Percentiles rank a stretch among this genome's conserved stretches.
Evolutionary conservation across 2,113 vertebrate genomes (phyloP).

Genomic region (Mesoclemmys tuberculata): DNA sequence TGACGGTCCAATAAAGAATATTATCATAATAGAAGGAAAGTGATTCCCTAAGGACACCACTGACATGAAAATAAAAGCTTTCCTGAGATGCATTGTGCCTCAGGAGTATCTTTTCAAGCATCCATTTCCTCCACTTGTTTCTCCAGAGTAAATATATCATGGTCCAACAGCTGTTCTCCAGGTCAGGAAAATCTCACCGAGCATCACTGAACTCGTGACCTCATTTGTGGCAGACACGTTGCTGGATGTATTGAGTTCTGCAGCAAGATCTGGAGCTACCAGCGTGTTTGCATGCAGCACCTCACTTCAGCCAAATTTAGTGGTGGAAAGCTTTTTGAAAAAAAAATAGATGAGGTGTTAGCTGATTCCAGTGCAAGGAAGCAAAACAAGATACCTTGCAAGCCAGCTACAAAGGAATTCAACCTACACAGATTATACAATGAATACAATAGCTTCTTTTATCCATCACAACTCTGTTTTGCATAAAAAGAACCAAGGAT

Average conservation of each 20-base stretch:
- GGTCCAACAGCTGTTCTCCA: not conserved
- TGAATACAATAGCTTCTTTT: not conserved
- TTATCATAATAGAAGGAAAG: not conserved
- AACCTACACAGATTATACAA: not conserved
- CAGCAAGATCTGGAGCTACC: not conserved
- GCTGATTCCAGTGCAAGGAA: conserved; percentile 18
- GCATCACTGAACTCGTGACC: not conserved
- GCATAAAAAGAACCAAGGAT: not conserved
- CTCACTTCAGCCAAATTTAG: not conserved
- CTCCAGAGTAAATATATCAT: not conserved
- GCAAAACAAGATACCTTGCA: conserved; percentile 7
- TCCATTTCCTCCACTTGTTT: not conserved
- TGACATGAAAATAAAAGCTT: not conserved
- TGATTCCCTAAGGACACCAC: not conserved
- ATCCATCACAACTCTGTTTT: not conserved
- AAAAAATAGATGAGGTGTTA: conserved; percentile 27
- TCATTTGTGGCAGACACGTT: not conserved
- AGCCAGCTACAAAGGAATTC: conserved; percentile 12
- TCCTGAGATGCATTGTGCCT: not conserved
- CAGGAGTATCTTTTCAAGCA: not conserved
- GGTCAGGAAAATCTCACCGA: not conserved
- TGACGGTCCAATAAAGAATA: not conserved
- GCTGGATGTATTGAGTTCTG: not conserved
- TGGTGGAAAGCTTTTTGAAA: not conserved
- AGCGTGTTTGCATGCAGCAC: not conserved